Evolutionary conservation across 2,888 invertebrate genomes (phyloP).

Genomic region (Oligia fasciuncula): DNA sequence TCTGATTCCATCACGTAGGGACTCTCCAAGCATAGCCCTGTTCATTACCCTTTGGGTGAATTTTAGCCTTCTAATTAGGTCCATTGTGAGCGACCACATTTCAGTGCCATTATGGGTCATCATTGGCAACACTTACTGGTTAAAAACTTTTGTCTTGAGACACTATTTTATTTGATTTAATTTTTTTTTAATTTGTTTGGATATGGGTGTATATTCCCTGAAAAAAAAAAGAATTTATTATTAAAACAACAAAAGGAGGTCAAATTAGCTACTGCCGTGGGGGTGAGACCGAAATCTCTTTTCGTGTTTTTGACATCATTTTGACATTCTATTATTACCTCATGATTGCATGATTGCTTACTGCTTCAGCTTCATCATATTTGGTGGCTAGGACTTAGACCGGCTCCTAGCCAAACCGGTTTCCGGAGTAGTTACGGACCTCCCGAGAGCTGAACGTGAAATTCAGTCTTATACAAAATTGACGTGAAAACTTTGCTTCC

Average conservation of each 20-base stretch:
- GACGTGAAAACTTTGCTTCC: constrained; percentile 42
- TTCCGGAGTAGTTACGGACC: constrained; percentile 55
- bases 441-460: background rate
- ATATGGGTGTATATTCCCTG: background rate
- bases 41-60: too few relatives aligned
- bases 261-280: constrained; percentile 49
- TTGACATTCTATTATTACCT: constrained; percentile 37
- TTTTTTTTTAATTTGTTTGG: background rate
- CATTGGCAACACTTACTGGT: too few relatives aligned
- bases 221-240: background rate
- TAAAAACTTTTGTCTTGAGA: too few relatives aligned
- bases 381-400: constrained; percentile 55
- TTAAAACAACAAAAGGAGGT: constrained; percentile 37
- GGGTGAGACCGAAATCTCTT: constrained; percentile 49
- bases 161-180: too few relatives aligned
- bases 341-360: constrained; percentile 53
- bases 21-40: too few relatives aligned
- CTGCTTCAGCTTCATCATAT: constrained; percentile 42
- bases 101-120: too few relatives aligned
- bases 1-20: too few relatives aligned
- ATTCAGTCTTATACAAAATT: background rate
- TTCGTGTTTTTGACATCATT: constrained; percentile 50
- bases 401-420: constrained; percentile 59
- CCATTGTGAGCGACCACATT: too few relatives aligned
- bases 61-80: too few relatives aligned